Percentiles rank a stretch among this genome's conserved stretches.
Evolutionary conservation across 1,140 invertebrate genomes (phyloP).

Genomic region (Brachionus manjavacas): DNA sequence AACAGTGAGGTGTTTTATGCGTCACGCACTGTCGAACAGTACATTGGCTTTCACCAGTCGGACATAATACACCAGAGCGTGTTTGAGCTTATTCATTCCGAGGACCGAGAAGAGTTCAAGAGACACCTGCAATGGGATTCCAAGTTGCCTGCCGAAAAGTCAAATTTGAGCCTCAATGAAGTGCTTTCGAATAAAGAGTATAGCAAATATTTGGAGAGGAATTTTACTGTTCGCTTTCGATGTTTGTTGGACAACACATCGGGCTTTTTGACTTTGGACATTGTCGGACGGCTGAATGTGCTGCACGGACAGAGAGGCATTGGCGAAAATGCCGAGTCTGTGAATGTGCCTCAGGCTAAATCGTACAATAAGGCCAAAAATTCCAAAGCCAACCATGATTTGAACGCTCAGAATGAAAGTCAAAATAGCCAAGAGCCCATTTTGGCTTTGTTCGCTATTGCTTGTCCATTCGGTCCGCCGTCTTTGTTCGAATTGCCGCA

Average conservation of each 20-base stretch:
- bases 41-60: slow-evolving; percentile 99
- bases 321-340: neutral
- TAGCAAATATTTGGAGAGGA: slow-evolving; percentile 65
- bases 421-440: slow-evolving; percentile 22
- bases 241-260: slow-evolving; percentile 98
- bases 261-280: slow-evolving; percentile 95
- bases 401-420: neutral
- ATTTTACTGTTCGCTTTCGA: slow-evolving; percentile 93
- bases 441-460: slow-evolving; percentile 87
- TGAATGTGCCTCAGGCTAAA: slow-evolving; percentile 58
- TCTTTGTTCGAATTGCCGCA: slow-evolving; percentile 61
- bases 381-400: neutral
- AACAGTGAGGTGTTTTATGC: slow-evolving; percentile 98
- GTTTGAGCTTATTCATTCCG: slow-evolving; percentile 95
- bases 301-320: slow-evolving; percentile 73
- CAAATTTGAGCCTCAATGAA: slow-evolving; percentile 25
- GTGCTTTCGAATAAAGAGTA: slow-evolving; percentile 34
- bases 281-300: slow-evolving; percentile 87
- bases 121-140: slow-evolving; percentile 67
- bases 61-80: slow-evolving; percentile 98
- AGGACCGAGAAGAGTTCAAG: slow-evolving; percentile 94
- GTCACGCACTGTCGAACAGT: slow-evolving; percentile 97
- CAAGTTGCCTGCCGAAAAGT: slow-evolving; percentile 14
- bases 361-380: slow-evolving; percentile 67
- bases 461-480: slow-evolving; percentile 93